These are phyloP conservation scores for Teinopalpus imperialis DNA, from an alignment of 2,888 invertebrate species.

Conservation along the genomic window DNA sequence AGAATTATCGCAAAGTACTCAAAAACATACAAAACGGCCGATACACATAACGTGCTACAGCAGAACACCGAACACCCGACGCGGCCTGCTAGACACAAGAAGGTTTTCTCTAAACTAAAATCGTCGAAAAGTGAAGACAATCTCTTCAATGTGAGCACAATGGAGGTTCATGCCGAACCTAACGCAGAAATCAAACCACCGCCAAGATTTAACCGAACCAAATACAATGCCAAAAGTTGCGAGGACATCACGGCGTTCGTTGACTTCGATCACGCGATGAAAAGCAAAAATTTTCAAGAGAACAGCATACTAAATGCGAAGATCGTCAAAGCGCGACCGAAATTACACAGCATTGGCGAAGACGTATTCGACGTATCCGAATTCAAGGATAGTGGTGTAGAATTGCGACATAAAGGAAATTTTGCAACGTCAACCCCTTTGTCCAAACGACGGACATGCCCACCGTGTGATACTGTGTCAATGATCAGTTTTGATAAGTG, in stretches of 20 bases:
- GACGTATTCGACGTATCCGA: conserved; percentile 48
- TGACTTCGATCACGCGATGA: conserved; percentile 57
- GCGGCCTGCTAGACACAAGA: conserved; percentile 58
- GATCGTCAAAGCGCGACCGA: conserved; percentile 41
- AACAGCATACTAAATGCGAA: conserved; percentile 70
- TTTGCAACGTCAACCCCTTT: conserved; percentile 69
- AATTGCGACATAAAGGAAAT: conserved; percentile 46
- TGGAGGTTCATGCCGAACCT: conserved; percentile 56
- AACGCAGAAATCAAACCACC: conserved; percentile 41
- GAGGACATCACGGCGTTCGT: conserved; percentile 70
- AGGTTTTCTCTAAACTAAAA: conserved; percentile 46
- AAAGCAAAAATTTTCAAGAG: conserved; percentile 66
- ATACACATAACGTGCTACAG: conserved; percentile 46
- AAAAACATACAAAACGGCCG: conserved; percentile 62
- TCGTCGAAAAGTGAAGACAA: conserved; percentile 72
- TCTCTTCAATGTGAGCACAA: conserved; percentile 54
- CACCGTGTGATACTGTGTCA: conserved; percentile 54
- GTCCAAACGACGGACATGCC: conserved; percentile 60
- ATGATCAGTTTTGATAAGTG: conserved; percentile 65
- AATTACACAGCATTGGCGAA: conserved; percentile 62
- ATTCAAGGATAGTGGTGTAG: conserved; percentile 60
- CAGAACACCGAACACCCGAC: conserved; percentile 44
- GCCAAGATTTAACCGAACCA: conserved; percentile 49
- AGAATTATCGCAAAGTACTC: conserved; percentile 81
- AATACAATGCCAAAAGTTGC: conserved; percentile 68